Evolutionary conservation across 37 sponge, comb jelly and placozoan species (phyloP).

Genomic region (Amphimedon queenslandica): DNA sequence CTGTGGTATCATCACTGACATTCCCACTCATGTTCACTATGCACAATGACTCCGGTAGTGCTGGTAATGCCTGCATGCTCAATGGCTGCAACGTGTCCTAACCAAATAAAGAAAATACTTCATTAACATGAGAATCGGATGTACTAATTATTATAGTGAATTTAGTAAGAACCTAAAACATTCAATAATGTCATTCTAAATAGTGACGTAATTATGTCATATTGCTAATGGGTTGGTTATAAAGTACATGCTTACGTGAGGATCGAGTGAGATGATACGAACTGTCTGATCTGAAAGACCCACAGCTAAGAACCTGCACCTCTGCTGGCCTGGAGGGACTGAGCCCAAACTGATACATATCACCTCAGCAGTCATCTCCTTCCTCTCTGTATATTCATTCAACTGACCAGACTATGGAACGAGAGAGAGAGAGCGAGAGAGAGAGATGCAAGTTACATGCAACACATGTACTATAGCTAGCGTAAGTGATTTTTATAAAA

Average conservation of each 20-base stretch:
- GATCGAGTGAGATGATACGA: conserved; percentile 93
- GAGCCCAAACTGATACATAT: conserved; percentile 92
- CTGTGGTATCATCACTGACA: conserved; percentile 1
- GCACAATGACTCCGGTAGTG: conserved; percentile 90
- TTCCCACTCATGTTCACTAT: conserved; percentile 92
- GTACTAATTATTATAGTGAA: no score
- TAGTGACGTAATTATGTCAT: no score
- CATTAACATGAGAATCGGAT: no score
- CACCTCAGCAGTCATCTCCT: conserved; percentile 91
- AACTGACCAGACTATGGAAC: conserved; percentile 80
- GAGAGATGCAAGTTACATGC: no score
- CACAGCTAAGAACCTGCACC: conserved; percentile 92
- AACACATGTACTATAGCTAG: no score
- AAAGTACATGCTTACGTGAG: conserved; percentile 74
- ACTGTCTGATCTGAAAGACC: conserved; percentile 98
- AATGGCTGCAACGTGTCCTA: conserved; percentile 91
- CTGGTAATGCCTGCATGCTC: conserved; percentile 96
- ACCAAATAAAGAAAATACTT: neutral
- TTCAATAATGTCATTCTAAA: no score
- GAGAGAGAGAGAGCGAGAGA: neutral
- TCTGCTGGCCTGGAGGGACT: conserved; percentile 92
- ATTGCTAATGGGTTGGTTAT: no score
- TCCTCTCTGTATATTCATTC: conserved; percentile 98
- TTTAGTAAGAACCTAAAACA: neutral
- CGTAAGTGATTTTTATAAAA: no score